Percentiles rank a stretch among this genome's conserved stretches.
phyloP scores from a whole-genome alignment of 2,797 vertebrate genomes.

The Eidolon dupreanum region DNA sequence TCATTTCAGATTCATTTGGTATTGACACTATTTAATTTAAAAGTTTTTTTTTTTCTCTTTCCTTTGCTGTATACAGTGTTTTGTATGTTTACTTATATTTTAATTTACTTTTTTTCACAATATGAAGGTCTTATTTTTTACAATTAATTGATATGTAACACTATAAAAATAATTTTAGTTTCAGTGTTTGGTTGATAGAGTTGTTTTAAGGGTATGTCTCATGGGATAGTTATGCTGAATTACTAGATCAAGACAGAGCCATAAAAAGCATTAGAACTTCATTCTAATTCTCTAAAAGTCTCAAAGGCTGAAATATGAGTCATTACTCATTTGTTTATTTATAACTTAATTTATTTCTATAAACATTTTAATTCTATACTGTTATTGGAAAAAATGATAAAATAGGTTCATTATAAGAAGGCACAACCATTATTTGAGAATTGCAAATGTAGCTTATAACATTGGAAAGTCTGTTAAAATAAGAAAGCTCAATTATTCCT shows the following conservation, averaged over 20 bases:
- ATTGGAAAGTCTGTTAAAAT: constrained; percentile 57
- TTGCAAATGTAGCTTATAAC: constrained; percentile 64
- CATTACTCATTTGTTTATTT: constrained; percentile 61
- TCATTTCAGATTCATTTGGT: constrained; percentile 20
- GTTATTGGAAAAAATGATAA: constrained; percentile 64
- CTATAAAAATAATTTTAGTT: constrained; percentile 45
- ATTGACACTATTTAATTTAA: not conserved
- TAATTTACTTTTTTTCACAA: constrained; percentile 47
- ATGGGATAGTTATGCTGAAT: constrained; percentile 39
- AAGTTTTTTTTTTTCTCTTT: not conserved
- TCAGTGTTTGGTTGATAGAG: constrained; percentile 28
- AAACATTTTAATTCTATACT: constrained; percentile 68
- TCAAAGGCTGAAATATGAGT: constrained; percentile 63
- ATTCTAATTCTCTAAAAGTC: constrained; percentile 72
- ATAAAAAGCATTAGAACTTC: constrained; percentile 43
- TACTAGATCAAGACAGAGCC: constrained; percentile 48
- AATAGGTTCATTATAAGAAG: constrained; percentile 59
- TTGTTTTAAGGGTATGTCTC: constrained; percentile 50
- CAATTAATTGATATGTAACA: constrained; percentile 43
- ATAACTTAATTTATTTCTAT: constrained; percentile 65
- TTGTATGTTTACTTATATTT: constrained; percentile 31
- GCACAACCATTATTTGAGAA: constrained; percentile 52
- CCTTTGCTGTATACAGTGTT: not conserved
- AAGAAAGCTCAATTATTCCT: constrained; percentile 62
- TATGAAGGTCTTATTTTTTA: constrained; percentile 38